These are phyloP conservation scores for Phoebastria nigripes DNA, from an alignment of 2,797 vertebrate genomes.

Conservation along the genomic window DNA sequence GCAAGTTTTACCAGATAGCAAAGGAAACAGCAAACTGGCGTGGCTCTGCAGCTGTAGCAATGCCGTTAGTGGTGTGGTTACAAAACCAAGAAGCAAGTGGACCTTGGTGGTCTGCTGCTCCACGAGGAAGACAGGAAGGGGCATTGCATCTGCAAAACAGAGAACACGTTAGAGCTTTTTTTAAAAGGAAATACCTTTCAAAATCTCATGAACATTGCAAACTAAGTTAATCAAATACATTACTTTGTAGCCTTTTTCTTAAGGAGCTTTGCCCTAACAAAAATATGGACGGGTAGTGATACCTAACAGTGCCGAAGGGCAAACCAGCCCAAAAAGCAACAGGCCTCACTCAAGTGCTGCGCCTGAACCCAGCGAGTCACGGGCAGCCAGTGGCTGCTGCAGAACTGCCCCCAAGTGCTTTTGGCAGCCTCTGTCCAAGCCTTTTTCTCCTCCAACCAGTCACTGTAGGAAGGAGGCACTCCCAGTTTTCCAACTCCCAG, in stretches of 20 bases:
- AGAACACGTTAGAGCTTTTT: not conserved
- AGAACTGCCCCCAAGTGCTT: not conserved
- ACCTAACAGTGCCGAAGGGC: not conserved
- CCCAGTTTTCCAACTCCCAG: not conserved
- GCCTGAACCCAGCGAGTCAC: accelerated
- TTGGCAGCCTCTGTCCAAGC: not conserved
- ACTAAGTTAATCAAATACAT: not conserved
- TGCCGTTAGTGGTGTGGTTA: not conserved
- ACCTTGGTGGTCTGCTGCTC: not conserved
- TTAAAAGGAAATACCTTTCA: not conserved
- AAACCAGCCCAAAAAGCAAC: not conserved
- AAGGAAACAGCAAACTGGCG: not conserved
- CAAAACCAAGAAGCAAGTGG: not conserved
- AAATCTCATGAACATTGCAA: not conserved
- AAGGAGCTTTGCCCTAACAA: not conserved
- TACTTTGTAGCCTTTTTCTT: not conserved
- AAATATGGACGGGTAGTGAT: accelerated
- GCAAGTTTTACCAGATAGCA: not conserved
- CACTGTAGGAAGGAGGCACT: no score
- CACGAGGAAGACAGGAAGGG: not conserved
- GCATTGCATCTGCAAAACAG: not conserved
- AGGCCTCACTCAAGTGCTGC: not conserved
- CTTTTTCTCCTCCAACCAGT: not conserved
- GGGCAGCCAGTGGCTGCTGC: not conserved
- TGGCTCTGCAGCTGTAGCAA: not conserved